phyloP scores from a whole-genome alignment of 2,113 vertebrate species.

The Calonectris borealis region DNA sequence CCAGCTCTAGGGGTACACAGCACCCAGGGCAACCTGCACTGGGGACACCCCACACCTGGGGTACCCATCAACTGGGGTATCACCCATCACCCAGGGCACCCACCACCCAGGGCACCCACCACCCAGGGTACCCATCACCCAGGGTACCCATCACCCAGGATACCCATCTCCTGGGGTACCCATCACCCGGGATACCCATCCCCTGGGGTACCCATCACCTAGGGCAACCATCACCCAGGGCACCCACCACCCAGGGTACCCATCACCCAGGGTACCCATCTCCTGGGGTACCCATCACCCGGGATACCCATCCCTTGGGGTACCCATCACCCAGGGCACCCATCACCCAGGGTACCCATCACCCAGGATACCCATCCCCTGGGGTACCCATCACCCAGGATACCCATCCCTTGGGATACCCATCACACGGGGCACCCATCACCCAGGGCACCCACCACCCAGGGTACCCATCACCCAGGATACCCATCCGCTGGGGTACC shows the following conservation, averaged over 20 bases:
- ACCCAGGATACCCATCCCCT: too few species aligned
- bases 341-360: too few species aligned
- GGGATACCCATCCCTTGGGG: neutral
- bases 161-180: too few species aligned
- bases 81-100: neutral
- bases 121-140: rapidly evolving
- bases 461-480: rapidly evolving
- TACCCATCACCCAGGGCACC: too few species aligned
- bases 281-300: too few species aligned
- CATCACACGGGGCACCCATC: too few species aligned
- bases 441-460: rapidly evolving
- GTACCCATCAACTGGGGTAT: neutral
- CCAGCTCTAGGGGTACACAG: neutral
- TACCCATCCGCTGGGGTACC: rapidly evolving
- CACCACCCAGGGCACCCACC: too few species aligned
- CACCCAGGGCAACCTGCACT: neutral
- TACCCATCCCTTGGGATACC: neutral
- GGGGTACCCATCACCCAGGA: neutral
- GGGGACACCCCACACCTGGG: neutral
- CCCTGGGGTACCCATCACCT: too few species aligned
- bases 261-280: too few species aligned
- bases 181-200: too few species aligned
- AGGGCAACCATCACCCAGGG: rapidly evolving
- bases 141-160: too few species aligned
- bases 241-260: rapidly evolving